Evolutionary conservation across 2,113 vertebrate genomes (phyloP), one percentile per base, ranked within the genome.

Genomic region (Crocuta crocuta): DNA sequence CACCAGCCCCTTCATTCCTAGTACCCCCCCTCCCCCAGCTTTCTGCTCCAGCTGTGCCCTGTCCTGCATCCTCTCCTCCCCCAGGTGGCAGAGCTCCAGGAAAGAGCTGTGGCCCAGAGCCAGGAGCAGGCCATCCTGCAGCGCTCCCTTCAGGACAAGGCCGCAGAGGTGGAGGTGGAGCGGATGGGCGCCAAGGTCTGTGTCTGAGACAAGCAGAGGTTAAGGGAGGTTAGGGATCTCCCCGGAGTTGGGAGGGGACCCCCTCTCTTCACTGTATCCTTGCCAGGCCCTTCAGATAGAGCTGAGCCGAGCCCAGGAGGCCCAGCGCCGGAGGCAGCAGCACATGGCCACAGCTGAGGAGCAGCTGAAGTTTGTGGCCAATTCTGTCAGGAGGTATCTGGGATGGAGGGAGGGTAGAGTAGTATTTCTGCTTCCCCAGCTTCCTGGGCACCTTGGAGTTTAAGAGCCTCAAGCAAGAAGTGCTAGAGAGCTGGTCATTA

Each of bases 141-240:
- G 76, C 99, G 98, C 94, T 98, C 98, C 84, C 97, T 99, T 19
- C 98, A 99, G 84, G 99, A 99, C 99, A 99, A 97, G 95, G 98
- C 98, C 0, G 99, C 99, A 1, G 99, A 99, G 98, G 98, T 99
- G 70, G 98, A 99, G 91, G 98, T 99, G 98, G 99, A 99, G 97
- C 98, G 98, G 89, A 97, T 99, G 48, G 97, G 98, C 19, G 98
- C 98, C 92, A 98, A 99, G 99, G 99, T 99, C 92, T 98, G 99
- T 33, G 74, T 23, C n/a, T 53, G 84, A 33, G 71, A 50, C 1
- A 0, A 5, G 58, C 2, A 2, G 21, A 76, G 68, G 45, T 26
- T 16, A 1, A 28, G 39, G 53, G 92, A 24, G 26, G 45, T n/a
- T 13, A 33, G 26, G n/a, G 39, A 28, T 28, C 15, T 71, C 31